phyloP scores from a whole-genome alignment of 2,797 vertebrate genomes.

The Periophthalmus magnuspinnatus region DNA sequence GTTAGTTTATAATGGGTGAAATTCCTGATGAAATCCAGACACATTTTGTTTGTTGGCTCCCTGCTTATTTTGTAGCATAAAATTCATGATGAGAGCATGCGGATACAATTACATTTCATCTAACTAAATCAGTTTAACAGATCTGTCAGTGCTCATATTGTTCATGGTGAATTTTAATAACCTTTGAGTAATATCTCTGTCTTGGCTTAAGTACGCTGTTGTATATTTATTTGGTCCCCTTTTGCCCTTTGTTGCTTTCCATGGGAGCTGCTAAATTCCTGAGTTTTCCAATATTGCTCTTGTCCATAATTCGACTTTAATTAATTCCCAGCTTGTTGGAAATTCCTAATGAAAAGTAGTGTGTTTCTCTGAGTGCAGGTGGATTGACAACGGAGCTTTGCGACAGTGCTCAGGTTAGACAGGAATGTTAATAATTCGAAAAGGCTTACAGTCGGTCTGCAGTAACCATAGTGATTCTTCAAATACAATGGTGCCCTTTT shows the following conservation, averaged over 20 bases:
- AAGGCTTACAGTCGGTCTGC: constrained; percentile 79
- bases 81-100: neutral
- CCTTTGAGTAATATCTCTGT: constrained; percentile 21
- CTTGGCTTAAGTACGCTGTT: constrained; percentile 24
- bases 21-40: constrained; percentile 1
- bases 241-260: constrained; percentile 43
- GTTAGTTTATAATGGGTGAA: neutral
- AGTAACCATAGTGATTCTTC: constrained; percentile 79
- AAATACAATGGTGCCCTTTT: constrained; percentile 80
- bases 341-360: constrained; percentile 72
- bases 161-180: constrained; percentile 22
- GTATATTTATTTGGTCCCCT: constrained; percentile 45
- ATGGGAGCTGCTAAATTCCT: constrained; percentile 58
- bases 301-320: constrained; percentile 82
- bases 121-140: neutral
- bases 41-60: neutral
- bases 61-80: neutral
- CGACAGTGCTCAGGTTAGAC: constrained; percentile 72
- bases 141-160: constrained; percentile 18
- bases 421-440: constrained; percentile 84
- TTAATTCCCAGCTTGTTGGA: constrained; percentile 77
- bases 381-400: constrained; percentile 71
- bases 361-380: constrained; percentile 55
- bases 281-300: constrained; percentile 59
- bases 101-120: neutral